These are phyloP conservation scores for Chlamydotis undulata DNA, from an alignment of 2,113 vertebrate species.

Conservation along the genomic window DNA sequence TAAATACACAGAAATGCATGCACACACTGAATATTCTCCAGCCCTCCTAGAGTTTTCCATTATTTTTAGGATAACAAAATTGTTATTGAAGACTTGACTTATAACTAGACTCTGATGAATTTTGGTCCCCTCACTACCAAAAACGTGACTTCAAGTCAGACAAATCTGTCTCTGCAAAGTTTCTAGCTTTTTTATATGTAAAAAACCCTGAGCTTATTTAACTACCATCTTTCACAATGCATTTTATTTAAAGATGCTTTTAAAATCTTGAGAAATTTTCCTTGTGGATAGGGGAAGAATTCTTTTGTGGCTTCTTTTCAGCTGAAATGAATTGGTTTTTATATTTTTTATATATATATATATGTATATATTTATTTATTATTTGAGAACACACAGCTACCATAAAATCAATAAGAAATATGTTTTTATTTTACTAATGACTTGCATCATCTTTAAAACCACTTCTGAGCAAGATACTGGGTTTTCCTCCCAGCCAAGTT, in stretches of 20 bases:
- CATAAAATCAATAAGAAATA: background rate
- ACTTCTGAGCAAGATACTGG: background rate
- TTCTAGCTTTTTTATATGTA: background rate
- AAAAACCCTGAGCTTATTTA: background rate
- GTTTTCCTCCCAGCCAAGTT: background rate
- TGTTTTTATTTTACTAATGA: background rate
- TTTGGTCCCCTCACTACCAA: background rate
- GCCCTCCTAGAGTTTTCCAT: background rate
- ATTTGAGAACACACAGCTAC: background rate
- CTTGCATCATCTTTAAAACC: background rate
- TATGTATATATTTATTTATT: too few relatives aligned
- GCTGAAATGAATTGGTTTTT: background rate
- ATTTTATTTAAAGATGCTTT: conserved; percentile 33
- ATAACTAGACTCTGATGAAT: background rate
- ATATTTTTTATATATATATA: too few relatives aligned
- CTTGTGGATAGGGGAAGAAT: background rate
- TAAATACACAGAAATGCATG: background rate
- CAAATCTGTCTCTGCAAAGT: background rate
- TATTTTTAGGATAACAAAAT: background rate
- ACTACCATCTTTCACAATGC: background rate
- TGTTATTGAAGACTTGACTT: background rate
- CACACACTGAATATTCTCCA: background rate
- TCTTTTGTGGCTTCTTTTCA: background rate
- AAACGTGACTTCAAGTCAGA: background rate
- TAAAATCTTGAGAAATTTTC: background rate